Evolutionary conservation across 2,113 vertebrate species (phyloP).

Genomic region (Daboia siamensis): DNA sequence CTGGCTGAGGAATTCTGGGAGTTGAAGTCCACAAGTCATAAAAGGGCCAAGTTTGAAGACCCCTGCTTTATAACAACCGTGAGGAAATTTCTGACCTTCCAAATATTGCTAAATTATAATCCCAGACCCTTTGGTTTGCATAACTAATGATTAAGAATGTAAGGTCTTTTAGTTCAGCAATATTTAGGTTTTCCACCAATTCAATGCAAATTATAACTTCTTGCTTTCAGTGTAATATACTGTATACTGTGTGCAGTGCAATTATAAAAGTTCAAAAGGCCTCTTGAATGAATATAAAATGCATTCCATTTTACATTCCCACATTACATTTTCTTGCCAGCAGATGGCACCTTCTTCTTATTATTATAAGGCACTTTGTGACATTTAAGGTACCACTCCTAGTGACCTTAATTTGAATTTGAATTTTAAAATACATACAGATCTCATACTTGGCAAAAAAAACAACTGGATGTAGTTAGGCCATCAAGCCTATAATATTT

Average conservation of each 20-base stretch:
- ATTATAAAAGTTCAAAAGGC: neutral
- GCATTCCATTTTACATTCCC: neutral
- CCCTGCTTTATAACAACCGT: neutral
- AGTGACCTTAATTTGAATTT: constrained; percentile 33
- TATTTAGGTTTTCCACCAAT: neutral
- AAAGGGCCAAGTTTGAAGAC: no score
- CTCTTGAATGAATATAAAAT: neutral
- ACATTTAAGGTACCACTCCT: neutral
- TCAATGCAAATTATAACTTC: neutral
- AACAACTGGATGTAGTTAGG: neutral
- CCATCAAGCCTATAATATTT: neutral
- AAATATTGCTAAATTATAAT: neutral
- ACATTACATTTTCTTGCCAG: constrained; percentile 50
- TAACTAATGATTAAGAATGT: neutral
- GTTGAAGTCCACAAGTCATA: no score
- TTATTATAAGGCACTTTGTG: constrained; percentile 55
- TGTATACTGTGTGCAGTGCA: neutral
- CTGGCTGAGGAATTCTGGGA: no score
- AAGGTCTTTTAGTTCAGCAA: neutral
- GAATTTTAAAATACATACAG: neutral
- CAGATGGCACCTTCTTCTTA: constrained; percentile 66
- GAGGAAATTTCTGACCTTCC: neutral
- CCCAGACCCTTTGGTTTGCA: neutral
- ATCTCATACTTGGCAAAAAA: neutral
- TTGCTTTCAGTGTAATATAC: neutral